A percentile compares a stretch with the other conserved stretches of the same genome.
phyloP scores from a whole-genome alignment of 1,140 invertebrate genomes.

The Rhopalosiphum maidis region DNA sequence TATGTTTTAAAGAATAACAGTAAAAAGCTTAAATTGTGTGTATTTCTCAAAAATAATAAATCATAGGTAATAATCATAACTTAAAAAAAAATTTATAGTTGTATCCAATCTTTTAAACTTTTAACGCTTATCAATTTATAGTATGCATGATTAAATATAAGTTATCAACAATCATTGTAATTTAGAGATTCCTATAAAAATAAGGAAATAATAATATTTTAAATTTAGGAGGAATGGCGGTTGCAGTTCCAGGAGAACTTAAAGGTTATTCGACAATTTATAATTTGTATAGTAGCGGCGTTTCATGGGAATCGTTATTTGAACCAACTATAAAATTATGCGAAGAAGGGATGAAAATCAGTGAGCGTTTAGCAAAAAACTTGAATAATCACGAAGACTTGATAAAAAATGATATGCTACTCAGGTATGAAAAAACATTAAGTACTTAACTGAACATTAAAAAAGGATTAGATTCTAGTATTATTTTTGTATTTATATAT shows the following conservation, averaged over 20 bases:
- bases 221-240: slow-evolving; percentile 72
- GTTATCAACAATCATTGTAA: background rate
- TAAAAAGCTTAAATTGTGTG: background rate
- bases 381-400: slow-evolving; percentile 54
- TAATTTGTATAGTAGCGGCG: slow-evolving; percentile 74
- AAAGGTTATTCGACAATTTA: slow-evolving; percentile 84
- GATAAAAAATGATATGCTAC: slow-evolving; percentile 50
- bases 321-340: slow-evolving; percentile 80
- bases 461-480: background rate
- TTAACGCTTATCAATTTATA: background rate
- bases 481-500: background rate
- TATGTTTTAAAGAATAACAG: background rate
- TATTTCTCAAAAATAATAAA: background rate
- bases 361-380: slow-evolving; percentile 66
- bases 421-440: slow-evolving; percentile 48
- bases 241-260: slow-evolving; percentile 91
- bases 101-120: background rate
- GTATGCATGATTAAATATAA: background rate
- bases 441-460: background rate
- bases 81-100: background rate
- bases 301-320: slow-evolving; percentile 80
- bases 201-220: background rate
- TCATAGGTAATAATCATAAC: background rate
- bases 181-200: background rate
- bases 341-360: slow-evolving; percentile 74